These are phyloP conservation scores for Acropternis orthonyx DNA, from an alignment of 2,797 vertebrate genomes.

Conservation along the genomic window DNA sequence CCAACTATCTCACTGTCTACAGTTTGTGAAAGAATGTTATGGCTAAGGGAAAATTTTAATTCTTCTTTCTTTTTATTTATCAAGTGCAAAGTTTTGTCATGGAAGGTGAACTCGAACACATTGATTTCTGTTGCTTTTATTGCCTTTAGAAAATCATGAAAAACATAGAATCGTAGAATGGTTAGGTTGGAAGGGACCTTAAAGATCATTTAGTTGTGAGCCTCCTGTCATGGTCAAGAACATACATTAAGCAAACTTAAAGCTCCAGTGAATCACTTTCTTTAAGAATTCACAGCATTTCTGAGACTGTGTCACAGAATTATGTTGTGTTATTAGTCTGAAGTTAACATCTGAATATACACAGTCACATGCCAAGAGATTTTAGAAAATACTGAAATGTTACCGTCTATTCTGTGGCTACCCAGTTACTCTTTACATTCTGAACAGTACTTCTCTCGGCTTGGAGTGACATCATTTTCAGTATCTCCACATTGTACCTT, in stretches of 20 bases:
- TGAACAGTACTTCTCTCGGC: background rate
- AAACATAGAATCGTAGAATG: background rate
- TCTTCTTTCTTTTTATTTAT: background rate
- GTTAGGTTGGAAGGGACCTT: background rate
- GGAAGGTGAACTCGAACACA: background rate
- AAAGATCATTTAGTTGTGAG: background rate
- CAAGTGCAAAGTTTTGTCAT: background rate
- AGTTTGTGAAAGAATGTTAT: background rate
- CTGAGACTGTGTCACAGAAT: background rate
- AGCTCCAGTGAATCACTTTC: background rate
- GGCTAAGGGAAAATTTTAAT: background rate
- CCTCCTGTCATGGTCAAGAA: fast-evolving
- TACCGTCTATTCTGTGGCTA: background rate
- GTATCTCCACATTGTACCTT: background rate
- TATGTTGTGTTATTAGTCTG: background rate
- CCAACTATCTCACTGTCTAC: too few relatives aligned
- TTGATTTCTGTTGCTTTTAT: background rate
- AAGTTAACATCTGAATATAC: background rate
- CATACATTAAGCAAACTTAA: background rate
- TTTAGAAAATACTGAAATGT: background rate
- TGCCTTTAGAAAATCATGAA: background rate
- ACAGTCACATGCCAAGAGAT: background rate
- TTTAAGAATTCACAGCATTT: background rate
- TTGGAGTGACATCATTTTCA: background rate
- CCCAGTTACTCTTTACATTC: background rate